Base-by-base conservation (phyloP, 2,797 vertebrate genomes). In the Sebastes variabilis region DNA sequence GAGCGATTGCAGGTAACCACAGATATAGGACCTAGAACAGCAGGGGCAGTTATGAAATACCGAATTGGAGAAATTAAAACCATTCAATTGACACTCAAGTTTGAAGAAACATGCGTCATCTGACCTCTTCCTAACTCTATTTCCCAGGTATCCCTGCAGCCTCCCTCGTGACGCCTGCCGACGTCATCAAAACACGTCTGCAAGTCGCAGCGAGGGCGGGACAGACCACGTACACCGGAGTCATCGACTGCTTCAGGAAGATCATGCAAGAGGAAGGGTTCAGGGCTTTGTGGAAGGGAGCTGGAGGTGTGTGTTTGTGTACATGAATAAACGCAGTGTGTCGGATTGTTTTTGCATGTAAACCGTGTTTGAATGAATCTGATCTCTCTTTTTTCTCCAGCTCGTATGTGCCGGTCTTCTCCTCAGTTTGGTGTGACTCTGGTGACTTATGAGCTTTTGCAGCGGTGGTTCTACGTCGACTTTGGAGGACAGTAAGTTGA, bases 111-210 rank as follows among this genome's bases (percentile, higher is more conserved):
- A 10, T 38, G 24, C 22, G 2, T 42, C 34, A 18, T 58, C 27
- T 61, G 22, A 74, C 13, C 16, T 49, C 22, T 24, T 52, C 24
- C 3, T 52, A 3, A 61, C 49, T 83, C 6, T 55, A 1, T 72
- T 68, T 80, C 24, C 81, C 95, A 99, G 98, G 99, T 91, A 94
- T 99, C 71, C 99, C 99, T 67, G 99, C 99, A 22, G 99, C 98
- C 87, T 99, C 98, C 32, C 95, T 99, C 61, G 99, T 99, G 89
- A 99, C 99, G 49, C 99, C 99, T 77, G 98, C 98, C 77, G 99
- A 99, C 92, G 99, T 99, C 93, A 96, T 99, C 94, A 99, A 99
- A 95, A 99, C 98, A 13, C 98, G 99, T 91, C 95, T 99, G 92
- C 99, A 99, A 94, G 99, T 99, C 80, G 98, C 98, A 1, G 99